phyloP scores from a whole-genome alignment of 2,888 invertebrate species.

The Meteorus cinctellus region DNA sequence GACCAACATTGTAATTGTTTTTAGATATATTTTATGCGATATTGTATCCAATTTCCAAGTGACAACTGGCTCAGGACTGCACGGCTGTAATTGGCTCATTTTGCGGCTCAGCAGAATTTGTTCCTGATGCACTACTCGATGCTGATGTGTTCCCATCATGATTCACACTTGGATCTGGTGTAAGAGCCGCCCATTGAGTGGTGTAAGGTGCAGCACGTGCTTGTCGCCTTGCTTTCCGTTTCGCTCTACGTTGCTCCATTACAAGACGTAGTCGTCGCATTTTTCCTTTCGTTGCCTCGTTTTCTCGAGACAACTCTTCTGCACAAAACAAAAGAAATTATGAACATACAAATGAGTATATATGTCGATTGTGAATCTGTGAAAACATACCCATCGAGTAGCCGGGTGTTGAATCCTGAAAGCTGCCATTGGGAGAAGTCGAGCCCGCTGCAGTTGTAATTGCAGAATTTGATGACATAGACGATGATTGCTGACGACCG shows the following conservation, averaged over 20 bases:
- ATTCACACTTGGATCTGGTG: constrained; percentile 71
- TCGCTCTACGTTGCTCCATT: constrained; percentile 89
- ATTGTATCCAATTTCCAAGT: constrained; percentile 60
- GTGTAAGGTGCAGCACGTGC: constrained; percentile 83
- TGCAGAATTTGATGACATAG: constrained; percentile 46
- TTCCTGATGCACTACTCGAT: constrained; percentile 55
- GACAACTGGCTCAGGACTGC: constrained; percentile 71
- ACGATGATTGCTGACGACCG: constrained; percentile 60
- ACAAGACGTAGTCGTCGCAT: constrained; percentile 90
- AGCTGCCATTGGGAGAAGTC: constrained; percentile 51
- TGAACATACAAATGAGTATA: not conserved
- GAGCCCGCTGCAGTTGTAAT: constrained; percentile 38
- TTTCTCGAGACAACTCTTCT: constrained; percentile 79
- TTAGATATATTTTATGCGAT: constrained; percentile 13
- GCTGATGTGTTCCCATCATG: constrained; percentile 64
- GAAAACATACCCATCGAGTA: constrained; percentile 60
- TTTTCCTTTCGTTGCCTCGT: constrained; percentile 88
- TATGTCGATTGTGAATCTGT: not conserved
- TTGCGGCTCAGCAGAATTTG: constrained; percentile 63
- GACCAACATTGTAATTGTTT: constrained; percentile 30
- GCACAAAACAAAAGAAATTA: constrained; percentile 28
- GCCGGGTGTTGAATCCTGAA: constrained; percentile 57
- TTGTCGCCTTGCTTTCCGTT: constrained; percentile 81
- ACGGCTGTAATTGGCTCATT: constrained; percentile 69
- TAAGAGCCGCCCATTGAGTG: constrained; percentile 73